Evolutionary conservation across 2,797 vertebrate genomes (phyloP).

Genomic region (Peromyscus nudipes): DNA sequence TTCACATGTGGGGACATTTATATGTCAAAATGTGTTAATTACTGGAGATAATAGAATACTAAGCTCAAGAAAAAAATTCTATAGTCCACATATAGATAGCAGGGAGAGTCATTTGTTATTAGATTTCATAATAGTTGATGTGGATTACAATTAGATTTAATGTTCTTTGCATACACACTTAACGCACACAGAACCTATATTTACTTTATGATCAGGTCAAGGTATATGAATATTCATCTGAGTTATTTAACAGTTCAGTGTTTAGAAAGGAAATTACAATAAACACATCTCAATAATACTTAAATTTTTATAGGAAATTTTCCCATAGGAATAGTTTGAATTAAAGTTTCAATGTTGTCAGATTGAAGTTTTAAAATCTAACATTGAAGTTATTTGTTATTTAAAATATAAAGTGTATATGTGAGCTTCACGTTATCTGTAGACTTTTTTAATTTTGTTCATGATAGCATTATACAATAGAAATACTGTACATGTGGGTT

Average conservation of each 20-base stretch:
- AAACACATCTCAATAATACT: not conserved
- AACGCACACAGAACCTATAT: not conserved
- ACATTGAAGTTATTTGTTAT: slow-evolving; percentile 1
- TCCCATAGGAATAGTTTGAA: slow-evolving; percentile 41
- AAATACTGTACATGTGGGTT: not conserved
- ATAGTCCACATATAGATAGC: not conserved
- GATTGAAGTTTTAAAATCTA: slow-evolving; percentile 2
- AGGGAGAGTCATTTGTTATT: not conserved
- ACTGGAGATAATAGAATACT: not conserved
- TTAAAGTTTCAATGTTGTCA: slow-evolving; percentile 37
- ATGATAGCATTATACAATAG: not conserved
- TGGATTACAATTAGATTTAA: not conserved
- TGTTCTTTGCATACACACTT: not conserved
- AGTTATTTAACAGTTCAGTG: slow-evolving; percentile 37
- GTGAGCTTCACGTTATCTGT: not conserved
- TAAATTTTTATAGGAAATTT: slow-evolving; percentile 27
- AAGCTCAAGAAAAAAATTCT: not conserved
- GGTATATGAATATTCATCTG: not conserved
- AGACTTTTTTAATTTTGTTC: not conserved
- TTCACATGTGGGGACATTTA: not conserved
- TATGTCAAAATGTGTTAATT: not conserved
- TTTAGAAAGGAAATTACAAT: not conserved
- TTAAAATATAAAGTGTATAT: slow-evolving; percentile 45
- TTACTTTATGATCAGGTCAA: not conserved
- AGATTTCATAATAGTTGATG: not conserved